phyloP scores from a whole-genome alignment of 2,797 vertebrate species.

The Dallia pectoralis region DNA sequence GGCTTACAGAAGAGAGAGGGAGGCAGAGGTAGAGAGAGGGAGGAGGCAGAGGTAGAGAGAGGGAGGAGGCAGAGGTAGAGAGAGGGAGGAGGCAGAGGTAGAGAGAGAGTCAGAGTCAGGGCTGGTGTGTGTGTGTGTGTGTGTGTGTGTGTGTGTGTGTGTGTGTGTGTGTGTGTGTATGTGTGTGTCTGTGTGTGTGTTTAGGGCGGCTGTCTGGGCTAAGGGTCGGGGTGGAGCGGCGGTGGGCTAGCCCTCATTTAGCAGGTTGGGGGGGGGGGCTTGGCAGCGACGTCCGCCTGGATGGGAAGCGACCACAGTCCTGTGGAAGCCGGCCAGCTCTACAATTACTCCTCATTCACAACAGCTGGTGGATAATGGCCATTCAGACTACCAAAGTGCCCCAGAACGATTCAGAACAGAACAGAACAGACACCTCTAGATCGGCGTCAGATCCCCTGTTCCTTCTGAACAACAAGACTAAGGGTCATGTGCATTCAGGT shows the following conservation, averaged over 20 bases:
- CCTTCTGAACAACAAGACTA: neutral
- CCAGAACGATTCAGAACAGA: constrained; percentile 10
- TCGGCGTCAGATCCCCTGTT: neutral
- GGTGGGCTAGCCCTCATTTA: neutral
- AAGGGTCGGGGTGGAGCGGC: constrained; percentile 1
- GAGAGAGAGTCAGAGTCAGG: constrained; percentile 55
- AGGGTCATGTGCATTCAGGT: neutral
- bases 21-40: constrained; percentile 50
- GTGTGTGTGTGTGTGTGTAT: neutral
- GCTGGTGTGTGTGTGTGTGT: neutral
- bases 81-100: constrained; percentile 14
- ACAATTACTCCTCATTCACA: constrained; percentile 76
- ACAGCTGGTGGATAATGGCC: constrained; percentile 77
- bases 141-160: neutral
- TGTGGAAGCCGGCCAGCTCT: constrained; percentile 67
- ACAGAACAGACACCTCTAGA: neutral
- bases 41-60: constrained; percentile 18
- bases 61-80: constrained; percentile 41
- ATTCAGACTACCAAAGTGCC: constrained; percentile 65
- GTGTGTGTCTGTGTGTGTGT: neutral
- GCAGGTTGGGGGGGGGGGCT: constrained; percentile 23
- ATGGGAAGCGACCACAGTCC: neutral
- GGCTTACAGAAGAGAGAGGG: constrained; percentile 19
- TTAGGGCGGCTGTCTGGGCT: neutral
- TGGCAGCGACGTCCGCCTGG: constrained; percentile 21